Conservation (phyloP, 2,888 invertebrate species). For the Melanotus villosus region DNA sequence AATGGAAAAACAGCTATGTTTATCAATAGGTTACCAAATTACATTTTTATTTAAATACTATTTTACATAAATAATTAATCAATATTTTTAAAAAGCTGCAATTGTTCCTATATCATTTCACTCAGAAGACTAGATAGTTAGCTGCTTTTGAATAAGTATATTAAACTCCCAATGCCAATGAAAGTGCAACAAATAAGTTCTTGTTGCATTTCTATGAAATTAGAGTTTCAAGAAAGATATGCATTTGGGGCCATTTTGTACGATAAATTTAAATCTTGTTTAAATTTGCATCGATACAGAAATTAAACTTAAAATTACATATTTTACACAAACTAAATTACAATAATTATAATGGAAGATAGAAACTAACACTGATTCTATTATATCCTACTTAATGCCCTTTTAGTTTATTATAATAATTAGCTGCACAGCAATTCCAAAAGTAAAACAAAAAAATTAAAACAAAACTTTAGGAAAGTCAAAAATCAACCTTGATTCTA, state of each 20-base stretch:
- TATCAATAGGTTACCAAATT: no score
- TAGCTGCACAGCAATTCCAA: slow-evolving; percentile 19
- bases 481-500: slow-evolving; percentile 41
- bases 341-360: slow-evolving; percentile 4
- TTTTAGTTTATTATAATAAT: slow-evolving; percentile 18
- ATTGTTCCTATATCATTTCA: slow-evolving; percentile 6
- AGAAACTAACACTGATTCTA: slow-evolving; percentile 1
- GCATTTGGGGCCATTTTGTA: slow-evolving; percentile 8
- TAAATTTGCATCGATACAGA: not conserved
- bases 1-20: no score
- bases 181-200: not conserved
- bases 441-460: slow-evolving; percentile 23
- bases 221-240: slow-evolving; percentile 2
- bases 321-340: not conserved
- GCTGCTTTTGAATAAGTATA: slow-evolving; percentile 14
- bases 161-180: not conserved
- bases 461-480: slow-evolving; percentile 20
- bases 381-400: slow-evolving; percentile 22
- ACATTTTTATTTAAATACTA: not conserved
- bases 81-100: not conserved
- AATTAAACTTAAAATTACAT: not conserved
- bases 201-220: no score
- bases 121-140: slow-evolving; percentile 15
- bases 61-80: not conserved
- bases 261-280: not conserved